Conservation (phyloP, 2,797 vertebrate species). For the Leptodactylus fallax region DNA sequence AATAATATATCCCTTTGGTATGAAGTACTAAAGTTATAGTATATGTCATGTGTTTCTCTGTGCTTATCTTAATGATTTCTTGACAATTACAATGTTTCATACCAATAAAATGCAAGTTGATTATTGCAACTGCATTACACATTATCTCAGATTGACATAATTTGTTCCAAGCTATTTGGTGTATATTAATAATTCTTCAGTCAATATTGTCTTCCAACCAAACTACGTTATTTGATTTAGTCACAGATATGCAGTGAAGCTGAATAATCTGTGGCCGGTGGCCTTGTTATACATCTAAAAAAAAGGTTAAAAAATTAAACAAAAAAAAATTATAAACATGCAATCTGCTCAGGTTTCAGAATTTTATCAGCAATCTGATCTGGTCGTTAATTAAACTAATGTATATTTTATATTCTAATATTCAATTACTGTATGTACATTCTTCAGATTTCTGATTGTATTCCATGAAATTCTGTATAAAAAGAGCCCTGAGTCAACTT, state of each 20-base stretch:
- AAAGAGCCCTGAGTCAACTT: too few species aligned
- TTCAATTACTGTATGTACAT: too few species aligned
- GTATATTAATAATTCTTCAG: neutral
- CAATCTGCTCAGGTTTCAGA: too few species aligned
- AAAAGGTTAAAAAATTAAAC: neutral
- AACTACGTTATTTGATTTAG: conserved; percentile 4
- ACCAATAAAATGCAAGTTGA: neutral
- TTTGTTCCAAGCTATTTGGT: neutral
- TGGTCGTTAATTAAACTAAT: too few species aligned
- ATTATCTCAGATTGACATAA: neutral
- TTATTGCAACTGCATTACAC: neutral
- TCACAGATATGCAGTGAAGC: neutral
- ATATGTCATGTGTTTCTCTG: too few species aligned
- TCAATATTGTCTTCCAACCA: neutral
- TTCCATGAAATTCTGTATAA: neutral
- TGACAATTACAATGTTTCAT: neutral
- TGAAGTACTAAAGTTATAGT: neutral
- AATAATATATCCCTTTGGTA: neutral
- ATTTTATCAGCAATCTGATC: too few species aligned
- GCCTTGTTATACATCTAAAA: neutral
- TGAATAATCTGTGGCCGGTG: conserved; percentile 5
- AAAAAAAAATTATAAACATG: neutral
- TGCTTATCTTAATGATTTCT: neutral
- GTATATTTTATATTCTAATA: too few species aligned
- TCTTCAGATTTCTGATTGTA: too few species aligned